Evolutionary conservation across 2,797 vertebrate genomes (phyloP).

Genomic region (Gastrophryne carolinensis): DNA sequence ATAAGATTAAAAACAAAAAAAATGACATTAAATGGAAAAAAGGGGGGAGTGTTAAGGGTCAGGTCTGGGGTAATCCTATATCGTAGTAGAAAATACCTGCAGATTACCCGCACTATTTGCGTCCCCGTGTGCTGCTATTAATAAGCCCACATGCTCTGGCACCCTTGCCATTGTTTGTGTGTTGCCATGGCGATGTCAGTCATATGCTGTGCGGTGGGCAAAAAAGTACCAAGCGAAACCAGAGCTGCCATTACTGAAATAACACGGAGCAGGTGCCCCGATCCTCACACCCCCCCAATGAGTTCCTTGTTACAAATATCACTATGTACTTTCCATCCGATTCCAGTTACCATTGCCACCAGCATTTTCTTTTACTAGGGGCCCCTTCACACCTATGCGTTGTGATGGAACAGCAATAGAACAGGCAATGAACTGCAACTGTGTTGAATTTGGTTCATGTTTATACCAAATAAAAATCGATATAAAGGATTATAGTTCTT

Average conservation of each 20-base stretch:
- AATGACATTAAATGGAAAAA: too few relatives aligned
- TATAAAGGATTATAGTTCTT: too few relatives aligned
- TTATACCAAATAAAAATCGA: too few relatives aligned
- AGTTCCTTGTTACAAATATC: conserved; percentile 3
- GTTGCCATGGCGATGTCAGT: conserved; percentile 69
- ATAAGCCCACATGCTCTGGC: conserved; percentile 61
- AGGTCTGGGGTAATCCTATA: conserved; percentile 59
- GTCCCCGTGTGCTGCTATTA: conserved; percentile 62
- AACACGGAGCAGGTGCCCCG: conserved; percentile 71
- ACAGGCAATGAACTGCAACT: too few relatives aligned
- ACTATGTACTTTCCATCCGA: not conserved
- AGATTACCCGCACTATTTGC: conserved; percentile 66
- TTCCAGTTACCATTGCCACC: too few relatives aligned
- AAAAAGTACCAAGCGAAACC: conserved; percentile 68
- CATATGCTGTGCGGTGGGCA: conserved; percentile 57
- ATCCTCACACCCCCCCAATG: not conserved
- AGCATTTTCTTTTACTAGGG: too few relatives aligned
- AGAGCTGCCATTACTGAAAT: conserved; percentile 68
- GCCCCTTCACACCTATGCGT: too few relatives aligned
- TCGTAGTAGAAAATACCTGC: conserved; percentile 60
- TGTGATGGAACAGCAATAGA: too few relatives aligned
- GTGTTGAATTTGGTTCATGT: too few relatives aligned
- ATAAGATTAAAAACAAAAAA: too few relatives aligned
- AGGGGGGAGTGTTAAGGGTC: too few relatives aligned
- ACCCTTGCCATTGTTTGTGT: conserved; percentile 61